Percentiles rank a stretch among this genome's conserved stretches.
These are phyloP conservation scores for Anoura caudifer DNA, from an alignment of 2,113 vertebrate genomes.

Conservation along the genomic window DNA sequence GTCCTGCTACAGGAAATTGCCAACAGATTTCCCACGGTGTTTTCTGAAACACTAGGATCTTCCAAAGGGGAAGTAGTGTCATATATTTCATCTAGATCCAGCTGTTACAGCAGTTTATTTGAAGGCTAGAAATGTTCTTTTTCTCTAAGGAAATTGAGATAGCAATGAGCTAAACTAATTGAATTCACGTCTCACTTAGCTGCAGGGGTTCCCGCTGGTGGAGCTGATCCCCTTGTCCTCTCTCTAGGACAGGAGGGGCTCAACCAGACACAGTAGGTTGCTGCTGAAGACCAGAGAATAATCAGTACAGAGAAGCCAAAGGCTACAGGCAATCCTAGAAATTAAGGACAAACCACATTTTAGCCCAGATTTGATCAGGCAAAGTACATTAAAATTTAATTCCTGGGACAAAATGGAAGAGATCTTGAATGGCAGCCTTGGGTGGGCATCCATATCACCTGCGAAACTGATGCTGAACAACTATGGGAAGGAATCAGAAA, in stretches of 20 bases:
- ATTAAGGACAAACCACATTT: background rate
- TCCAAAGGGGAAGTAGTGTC: background rate
- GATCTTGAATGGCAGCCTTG: background rate
- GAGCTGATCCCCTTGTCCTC: background rate
- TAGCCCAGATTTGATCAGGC: background rate
- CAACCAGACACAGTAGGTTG: background rate
- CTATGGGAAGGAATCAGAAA: background rate
- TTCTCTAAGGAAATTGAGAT: background rate
- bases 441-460: background rate
- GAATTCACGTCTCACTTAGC: background rate
- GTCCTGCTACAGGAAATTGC: conserved; percentile 15
- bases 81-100: background rate
- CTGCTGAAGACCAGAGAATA: background rate
- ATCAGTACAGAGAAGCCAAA: background rate
- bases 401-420: background rate
- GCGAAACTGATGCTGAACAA: background rate
- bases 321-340: background rate
- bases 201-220: background rate
- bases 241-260: background rate
- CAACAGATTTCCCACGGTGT: background rate
- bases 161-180: background rate
- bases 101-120: background rate
- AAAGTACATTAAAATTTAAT: background rate
- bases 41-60: background rate
- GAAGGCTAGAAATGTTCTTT: background rate